These are phyloP conservation scores for Oscheius sp. DNA, from an alignment of 2,888 invertebrate genomes.

Conservation along the genomic window DNA sequence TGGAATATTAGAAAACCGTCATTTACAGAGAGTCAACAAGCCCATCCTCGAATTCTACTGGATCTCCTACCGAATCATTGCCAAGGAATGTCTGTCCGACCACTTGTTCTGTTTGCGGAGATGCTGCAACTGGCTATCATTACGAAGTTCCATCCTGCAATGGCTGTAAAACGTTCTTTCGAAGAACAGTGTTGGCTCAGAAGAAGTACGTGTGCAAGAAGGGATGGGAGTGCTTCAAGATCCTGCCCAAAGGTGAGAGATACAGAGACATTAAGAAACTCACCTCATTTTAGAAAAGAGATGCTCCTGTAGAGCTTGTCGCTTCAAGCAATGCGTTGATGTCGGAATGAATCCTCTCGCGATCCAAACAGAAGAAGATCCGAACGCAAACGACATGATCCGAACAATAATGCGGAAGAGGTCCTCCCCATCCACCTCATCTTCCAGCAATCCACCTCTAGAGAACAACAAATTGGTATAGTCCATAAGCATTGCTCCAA, in stretches of 20 bases:
- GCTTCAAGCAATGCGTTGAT: conserved; percentile 56
- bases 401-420: conserved; percentile 1
- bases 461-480: background rate
- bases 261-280: background rate
- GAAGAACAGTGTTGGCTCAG: conserved; percentile 55
- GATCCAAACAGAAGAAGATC: conserved; percentile 10
- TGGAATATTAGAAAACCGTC: too few species aligned
- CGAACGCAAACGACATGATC: conserved; percentile 1
- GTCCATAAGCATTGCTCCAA: background rate
- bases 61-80: conserved; percentile 13
- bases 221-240: conserved; percentile 55
- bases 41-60: conserved; percentile 19
- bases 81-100: conserved; percentile 55
- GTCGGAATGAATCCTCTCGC: conserved; percentile 56
- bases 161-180: conserved; percentile 63
- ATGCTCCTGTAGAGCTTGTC: conserved; percentile 59
- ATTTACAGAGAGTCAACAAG: conserved; percentile 2
- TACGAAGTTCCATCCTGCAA: conserved; percentile 62
- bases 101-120: conserved; percentile 57
- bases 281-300: conserved; percentile 47
- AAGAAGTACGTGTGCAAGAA: conserved; percentile 54
- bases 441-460: background rate
- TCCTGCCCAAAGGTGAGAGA: conserved; percentile 47
- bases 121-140: conserved; percentile 58
- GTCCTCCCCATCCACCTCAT: background rate